Base-by-base conservation (phyloP, 1,140 invertebrate species). In the Paraescarpia echinospica region DNA sequence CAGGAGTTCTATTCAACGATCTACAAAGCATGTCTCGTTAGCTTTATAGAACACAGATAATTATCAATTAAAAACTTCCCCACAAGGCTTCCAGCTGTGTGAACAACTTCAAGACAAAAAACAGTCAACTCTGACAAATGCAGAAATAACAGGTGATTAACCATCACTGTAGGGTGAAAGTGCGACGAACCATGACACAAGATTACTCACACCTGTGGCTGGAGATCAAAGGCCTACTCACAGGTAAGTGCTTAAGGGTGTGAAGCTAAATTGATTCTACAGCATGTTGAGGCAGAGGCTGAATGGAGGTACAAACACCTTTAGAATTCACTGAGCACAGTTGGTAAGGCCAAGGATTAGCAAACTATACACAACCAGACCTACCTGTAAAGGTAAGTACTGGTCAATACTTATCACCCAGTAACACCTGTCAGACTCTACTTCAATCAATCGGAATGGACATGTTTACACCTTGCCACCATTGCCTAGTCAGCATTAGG, bases 81-180 rank as follows among this genome's bases (percentile, higher is more conserved):
- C 12, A 77, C 59, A 5, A 27, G 12, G 27, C 27, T 8, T 31
- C 59, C 59, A 14, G 22, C 59, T 77, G 59, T 77, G 59, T 77
- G 59, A 22, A 27, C 27, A n/a, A n/a, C n/a, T n/a, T n/a, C n/a
- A 31, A 77, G 59, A 27, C 12, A 22, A 77, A 77, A 77, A 77
- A 77, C 12, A 31, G 18, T 14, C 41, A 6, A 41, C 12, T 12
- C 41, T 77, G 59, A 77, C 59, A 77, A 77, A 18, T 77, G 59
- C 59, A 77, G 59, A 77, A 77, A 77, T 77, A 77, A 77, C 59
- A 77, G 59, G 59, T 77, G 59, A 77, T 77, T 77, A 77, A 77
- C 27, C 18, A 18, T 77, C 27, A 77, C 59, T 77, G 59, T 18
- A 77, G 59, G 59, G 59, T 77, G 59, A 77, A 77, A 77, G 59